Conservation (phyloP, 2,888 invertebrate species). For the Cinara cedri region DNA sequence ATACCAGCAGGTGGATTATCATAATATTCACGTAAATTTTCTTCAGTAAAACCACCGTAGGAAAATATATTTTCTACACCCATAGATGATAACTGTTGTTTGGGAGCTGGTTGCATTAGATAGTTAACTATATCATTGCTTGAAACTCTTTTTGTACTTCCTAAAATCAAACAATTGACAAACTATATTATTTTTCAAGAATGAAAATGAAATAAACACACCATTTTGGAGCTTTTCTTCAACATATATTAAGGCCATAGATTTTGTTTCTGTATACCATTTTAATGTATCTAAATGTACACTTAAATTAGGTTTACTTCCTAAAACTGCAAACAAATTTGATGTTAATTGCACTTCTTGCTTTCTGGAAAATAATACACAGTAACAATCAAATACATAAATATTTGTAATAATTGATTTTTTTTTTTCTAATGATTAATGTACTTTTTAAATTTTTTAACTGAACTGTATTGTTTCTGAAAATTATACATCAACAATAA, state of each 20-base stretch:
- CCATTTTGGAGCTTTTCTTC: conserved; percentile 72
- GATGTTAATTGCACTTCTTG: conserved; percentile 75
- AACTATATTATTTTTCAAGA: background rate
- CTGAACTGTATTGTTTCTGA: no score
- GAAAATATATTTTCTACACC: conserved; percentile 74
- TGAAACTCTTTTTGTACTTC: conserved; percentile 72
- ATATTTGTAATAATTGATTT: no score
- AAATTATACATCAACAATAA: no score
- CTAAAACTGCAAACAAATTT: conserved; percentile 74
- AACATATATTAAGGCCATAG: conserved; percentile 77
- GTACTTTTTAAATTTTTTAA: no score
- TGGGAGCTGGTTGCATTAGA: conserved; percentile 74
- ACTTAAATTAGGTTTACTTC: conserved; percentile 82
- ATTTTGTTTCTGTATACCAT: conserved; percentile 78
- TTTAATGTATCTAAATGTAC: conserved; percentile 80
- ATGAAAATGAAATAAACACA: conserved; percentile 6
- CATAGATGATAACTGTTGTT: conserved; percentile 74
- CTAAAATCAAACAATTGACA: conserved; percentile 62
- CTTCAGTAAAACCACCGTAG: conserved; percentile 77
- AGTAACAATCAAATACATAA: background rate
- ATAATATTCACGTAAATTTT: conserved; percentile 84
- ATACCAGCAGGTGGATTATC: conserved; percentile 83
- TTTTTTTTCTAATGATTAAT: no score
- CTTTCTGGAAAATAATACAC: conserved; percentile 64
- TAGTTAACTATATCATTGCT: conserved; percentile 76